A percentile compares a stretch with the other conserved stretches of the same genome.
These are phyloP conservation scores for Dasyornis broadbenti DNA, from an alignment of 2,113 vertebrate genomes.

Conservation along the genomic window DNA sequence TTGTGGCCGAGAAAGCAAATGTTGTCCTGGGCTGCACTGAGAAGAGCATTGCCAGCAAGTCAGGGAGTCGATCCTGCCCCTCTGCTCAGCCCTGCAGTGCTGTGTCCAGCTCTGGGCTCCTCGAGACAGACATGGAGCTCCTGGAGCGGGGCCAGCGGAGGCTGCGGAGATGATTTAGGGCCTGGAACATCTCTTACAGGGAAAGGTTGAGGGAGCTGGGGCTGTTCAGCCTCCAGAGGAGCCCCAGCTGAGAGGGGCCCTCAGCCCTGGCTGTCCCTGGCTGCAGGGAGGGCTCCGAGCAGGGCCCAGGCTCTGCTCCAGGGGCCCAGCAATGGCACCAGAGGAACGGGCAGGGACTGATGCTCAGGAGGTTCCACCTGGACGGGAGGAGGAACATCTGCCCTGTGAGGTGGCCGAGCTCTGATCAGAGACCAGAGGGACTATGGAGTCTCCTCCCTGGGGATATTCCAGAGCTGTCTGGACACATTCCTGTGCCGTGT, in stretches of 20 bases:
- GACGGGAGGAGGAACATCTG: fast-evolving
- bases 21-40: too few species aligned
- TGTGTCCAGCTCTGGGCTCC: not conserved
- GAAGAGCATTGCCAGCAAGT: not conserved
- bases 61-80: not conserved
- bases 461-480: fast-evolving
- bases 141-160: fast-evolving
- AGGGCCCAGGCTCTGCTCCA: not conserved
- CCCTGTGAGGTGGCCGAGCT: not conserved
- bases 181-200: not conserved
- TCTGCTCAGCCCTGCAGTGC: not conserved
- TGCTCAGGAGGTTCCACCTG: not conserved
- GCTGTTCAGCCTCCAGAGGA: not conserved
- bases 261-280: not conserved
- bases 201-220: not conserved
- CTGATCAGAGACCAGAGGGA: not conserved
- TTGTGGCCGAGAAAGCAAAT: too few species aligned
- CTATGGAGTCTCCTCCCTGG: not conserved
- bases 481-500: not conserved
- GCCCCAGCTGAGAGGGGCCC: not conserved
- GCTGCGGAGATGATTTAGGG: not conserved
- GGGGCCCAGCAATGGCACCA: not conserved
- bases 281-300: not conserved
- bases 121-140: not conserved
- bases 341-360: not conserved